Evolutionary conservation across 2,797 vertebrate species (phyloP).

Genomic region (Sitta carolinensis): DNA sequence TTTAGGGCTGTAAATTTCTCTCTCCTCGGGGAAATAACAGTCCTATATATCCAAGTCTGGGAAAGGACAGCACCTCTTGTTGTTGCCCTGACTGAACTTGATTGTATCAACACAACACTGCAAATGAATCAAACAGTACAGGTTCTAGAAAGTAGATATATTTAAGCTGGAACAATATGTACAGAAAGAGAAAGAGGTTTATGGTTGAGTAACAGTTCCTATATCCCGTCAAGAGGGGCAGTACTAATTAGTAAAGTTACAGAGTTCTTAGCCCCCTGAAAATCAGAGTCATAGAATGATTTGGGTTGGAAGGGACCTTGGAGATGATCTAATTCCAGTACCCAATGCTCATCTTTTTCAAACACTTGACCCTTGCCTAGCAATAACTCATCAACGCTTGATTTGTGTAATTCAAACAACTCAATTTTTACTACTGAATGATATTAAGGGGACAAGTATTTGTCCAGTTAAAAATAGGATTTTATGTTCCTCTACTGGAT

Average conservation of each 20-base stretch:
- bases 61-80: background rate
- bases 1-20: background rate
- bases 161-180: background rate
- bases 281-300: background rate
- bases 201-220: background rate
- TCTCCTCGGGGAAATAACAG: background rate
- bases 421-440: background rate
- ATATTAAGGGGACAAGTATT: background rate
- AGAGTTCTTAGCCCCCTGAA: background rate
- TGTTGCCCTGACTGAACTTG: background rate
- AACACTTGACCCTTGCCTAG: background rate
- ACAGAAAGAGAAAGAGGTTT: background rate
- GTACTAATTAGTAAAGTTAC: background rate
- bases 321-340: background rate
- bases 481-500: background rate
- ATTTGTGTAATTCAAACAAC: background rate
- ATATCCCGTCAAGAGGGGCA: background rate
- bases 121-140: background rate
- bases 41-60: too few relatives aligned
- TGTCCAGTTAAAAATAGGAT: background rate
- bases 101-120: rapidly evolving
- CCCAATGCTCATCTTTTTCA: background rate
- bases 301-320: background rate
- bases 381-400: background rate
- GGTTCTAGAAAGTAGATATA: background rate